phyloP scores from a whole-genome alignment of 2,797 vertebrate species.

The Crax fasciolata region DNA sequence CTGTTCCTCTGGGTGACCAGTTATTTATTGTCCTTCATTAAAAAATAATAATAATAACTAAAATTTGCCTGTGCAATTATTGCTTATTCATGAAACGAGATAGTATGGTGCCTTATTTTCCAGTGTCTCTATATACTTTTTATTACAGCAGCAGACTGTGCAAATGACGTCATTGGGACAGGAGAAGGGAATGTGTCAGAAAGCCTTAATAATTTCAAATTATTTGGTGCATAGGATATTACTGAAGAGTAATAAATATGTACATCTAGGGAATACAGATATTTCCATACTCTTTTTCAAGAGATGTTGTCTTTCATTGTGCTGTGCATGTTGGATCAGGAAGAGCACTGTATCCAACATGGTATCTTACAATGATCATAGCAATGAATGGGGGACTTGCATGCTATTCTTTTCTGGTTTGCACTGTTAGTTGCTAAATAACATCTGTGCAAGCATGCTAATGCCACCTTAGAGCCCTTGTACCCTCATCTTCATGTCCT shows the following conservation, averaged over 20 bases:
- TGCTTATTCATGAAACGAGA: background rate
- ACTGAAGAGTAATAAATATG: background rate
- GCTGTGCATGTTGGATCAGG: background rate
- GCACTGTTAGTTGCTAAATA: background rate
- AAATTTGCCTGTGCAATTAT: background rate
- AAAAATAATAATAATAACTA: background rate
- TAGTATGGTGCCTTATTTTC: background rate
- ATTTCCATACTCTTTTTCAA: background rate
- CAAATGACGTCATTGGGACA: accelerated
- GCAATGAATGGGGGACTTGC: background rate
- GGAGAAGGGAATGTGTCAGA: background rate
- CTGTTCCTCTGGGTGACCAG: background rate
- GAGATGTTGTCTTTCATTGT: background rate
- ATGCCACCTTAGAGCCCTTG: background rate
- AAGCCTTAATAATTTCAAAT: background rate
- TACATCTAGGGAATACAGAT: background rate
- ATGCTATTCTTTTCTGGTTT: background rate
- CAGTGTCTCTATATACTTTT: background rate
- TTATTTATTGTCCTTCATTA: background rate
- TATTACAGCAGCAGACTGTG: background rate
- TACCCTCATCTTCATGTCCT: background rate
- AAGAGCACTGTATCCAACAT: background rate
- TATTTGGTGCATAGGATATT: accelerated
- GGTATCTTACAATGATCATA: background rate
- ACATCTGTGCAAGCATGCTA: background rate